Base-by-base conservation (phyloP, 2,113 vertebrate species). In the Gopherus flavomarginatus region DNA sequence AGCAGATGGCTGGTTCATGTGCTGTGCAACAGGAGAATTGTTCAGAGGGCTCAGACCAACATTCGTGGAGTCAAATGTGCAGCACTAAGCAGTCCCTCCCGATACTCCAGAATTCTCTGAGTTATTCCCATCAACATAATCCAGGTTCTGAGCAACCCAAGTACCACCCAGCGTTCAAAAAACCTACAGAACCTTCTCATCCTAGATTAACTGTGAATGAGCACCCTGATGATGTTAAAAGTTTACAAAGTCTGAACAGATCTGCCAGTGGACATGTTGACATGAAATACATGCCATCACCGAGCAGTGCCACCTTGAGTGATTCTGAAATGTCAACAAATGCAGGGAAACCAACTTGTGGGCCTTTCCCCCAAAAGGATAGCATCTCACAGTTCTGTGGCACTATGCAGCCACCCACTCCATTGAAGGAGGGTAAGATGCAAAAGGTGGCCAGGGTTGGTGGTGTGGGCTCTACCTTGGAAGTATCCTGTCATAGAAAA, bases 401-500 rank as follows among this genome's bases (percentile, higher is more conserved):
- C 6, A 57, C 53, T 11, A 81, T 44, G 3, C 27, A 11, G 3
- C 21, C 24, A 21, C 29, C 24, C 38, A 17, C 14, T 77, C 44
- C n/a, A 5, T 38, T 21, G 56, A 82, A 79, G 49, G 82, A n/a
- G 8, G 79, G 24, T 22, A 89, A 50, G 24, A 56, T 92, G 65
- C 95, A 88, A 82, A 97, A 90, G n/a, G 6, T 83, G 62, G 54
- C 75, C 21, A 65, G 21, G 16, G 93, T 53, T 90, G 24, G 81
- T 49, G 53, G 24, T 81, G 4, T 42, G 21, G 27, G 49, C 47
- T 89, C 72, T 77, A 0, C 53, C 3, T 87, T 89, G 90, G 95
- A 95, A 72, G 24, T n/a, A 27, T 16, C 65, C 22, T 86, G 90
- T 24, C 62, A 54, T 35, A 99, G 98, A 81, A 99, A 98, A 92